Base-by-base conservation (phyloP, 92 coral and sea anemone species). In the Paramuricea clavata region DNA sequence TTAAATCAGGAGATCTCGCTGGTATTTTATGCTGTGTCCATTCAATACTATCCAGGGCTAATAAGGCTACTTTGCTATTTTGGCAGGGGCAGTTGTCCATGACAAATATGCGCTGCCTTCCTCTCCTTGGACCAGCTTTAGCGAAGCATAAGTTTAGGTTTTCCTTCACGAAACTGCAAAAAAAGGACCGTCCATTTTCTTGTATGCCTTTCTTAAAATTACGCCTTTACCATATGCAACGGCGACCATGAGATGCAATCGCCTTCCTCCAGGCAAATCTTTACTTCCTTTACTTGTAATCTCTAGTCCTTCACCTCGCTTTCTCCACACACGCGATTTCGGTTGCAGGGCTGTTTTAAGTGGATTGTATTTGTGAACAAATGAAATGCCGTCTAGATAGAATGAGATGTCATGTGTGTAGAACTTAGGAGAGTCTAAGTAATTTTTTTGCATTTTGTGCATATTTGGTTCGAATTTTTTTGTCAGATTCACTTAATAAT, bases 1-100 rank as follows among this genome's bases (percentile, higher is more conserved):
- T 89, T 31, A 89, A 84, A 74, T 92, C 92, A 34, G 94, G 94
- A 52, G 90, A 81, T 26, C 87, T 87, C 11, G 88, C 81, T 23
- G 94, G 94, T 47, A 92, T 92, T 74, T 41, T 49, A 26, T 73
- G 90, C 9, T 5, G 17, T 22, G 21, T 1, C 4, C 52, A 73
- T 57, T 85, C 71, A 32, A 52, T 54, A 57, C 52, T 27, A 36
- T 22, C 25, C 34, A 72, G 34, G 32, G 74, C 59, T 7, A 30
- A 49, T 68, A n/a, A n/a, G n/a, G n/a, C n/a, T n/a, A n/a, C n/a
- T 22, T 56, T 83, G 33, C 81, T 44, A 25, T n/a, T 76, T 28
- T 76, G 81, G 28, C 36, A 76, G 5, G 81, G 81, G 57, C 62
- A 47, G 23, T 72, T 72, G 52, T 72, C 78, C 78, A 72, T 72